Conservation (phyloP, 1,140 invertebrate genomes). For the Tribolium madens region DNA sequence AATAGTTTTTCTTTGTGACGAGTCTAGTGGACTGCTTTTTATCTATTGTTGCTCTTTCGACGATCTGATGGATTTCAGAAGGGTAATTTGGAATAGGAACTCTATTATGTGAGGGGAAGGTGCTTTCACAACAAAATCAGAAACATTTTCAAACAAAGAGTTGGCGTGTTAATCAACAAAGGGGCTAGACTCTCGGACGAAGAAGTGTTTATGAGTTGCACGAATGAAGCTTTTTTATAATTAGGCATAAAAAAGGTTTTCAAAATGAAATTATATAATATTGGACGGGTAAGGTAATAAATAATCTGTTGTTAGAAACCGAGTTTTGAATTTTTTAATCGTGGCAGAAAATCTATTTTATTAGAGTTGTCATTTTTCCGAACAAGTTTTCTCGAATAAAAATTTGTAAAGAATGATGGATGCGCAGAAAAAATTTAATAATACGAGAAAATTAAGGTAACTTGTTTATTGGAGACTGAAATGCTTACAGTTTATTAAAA, state of each 20-base stretch:
- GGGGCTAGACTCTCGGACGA: background rate
- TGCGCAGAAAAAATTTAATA: no score
- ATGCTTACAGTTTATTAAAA: no score
- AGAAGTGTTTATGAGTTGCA: background rate
- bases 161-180: background rate
- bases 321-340: no score
- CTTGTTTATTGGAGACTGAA: no score
- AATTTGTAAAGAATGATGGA: no score
- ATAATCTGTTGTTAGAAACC: no score
- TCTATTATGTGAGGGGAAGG: constrained; percentile 13
- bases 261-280: no score
- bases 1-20: constrained; percentile 13
- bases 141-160: background rate
- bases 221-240: background rate
- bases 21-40: constrained; percentile 5
- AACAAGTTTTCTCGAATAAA: no score
- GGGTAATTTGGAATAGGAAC: constrained; percentile 18
- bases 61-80: constrained; percentile 13
- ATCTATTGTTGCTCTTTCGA: constrained; percentile 10
- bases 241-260: background rate
- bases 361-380: no score
- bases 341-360: no score
- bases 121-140: background rate
- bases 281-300: no score
- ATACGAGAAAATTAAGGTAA: no score